These are phyloP conservation scores for Opisthocomus hoazin DNA, from an alignment of 2,113 vertebrate species.

Conservation along the genomic window DNA sequence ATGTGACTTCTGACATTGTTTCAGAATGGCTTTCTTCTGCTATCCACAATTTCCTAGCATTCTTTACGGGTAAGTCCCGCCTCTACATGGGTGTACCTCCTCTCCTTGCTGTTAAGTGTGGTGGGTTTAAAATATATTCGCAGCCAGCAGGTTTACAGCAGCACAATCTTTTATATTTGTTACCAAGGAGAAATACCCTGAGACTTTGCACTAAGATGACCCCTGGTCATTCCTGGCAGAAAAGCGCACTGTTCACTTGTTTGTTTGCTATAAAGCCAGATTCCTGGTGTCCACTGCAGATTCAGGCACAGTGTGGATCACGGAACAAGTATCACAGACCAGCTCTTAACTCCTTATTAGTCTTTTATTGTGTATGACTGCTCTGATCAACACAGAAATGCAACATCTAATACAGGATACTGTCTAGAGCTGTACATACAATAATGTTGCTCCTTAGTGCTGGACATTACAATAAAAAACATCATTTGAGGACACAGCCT, in stretches of 20 bases:
- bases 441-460: not conserved
- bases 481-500: not conserved
- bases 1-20: not conserved
- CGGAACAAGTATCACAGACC: not conserved
- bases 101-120: rapidly evolving
- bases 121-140: not conserved
- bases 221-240: not conserved
- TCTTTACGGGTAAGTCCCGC: not conserved
- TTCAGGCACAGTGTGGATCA: not conserved
- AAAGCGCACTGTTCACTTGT: not conserved
- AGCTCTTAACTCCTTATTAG: not conserved
- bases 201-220: not conserved
- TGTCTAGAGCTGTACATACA: not conserved
- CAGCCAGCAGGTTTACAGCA: not conserved
- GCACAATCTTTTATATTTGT: not conserved
- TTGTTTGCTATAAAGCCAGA: not conserved
- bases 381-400: not conserved
- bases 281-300: not conserved
- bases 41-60: not conserved
- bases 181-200: not conserved
- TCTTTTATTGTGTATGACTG: not conserved
- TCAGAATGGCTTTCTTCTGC: not conserved
- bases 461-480: not conserved
- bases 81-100: rapidly evolving
- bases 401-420: not conserved